Percentiles rank a stretch among this genome's conserved stretches.
Evolutionary conservation across 2,113 vertebrate species (phyloP).

Genomic region (Sapayoa aenigma): DNA sequence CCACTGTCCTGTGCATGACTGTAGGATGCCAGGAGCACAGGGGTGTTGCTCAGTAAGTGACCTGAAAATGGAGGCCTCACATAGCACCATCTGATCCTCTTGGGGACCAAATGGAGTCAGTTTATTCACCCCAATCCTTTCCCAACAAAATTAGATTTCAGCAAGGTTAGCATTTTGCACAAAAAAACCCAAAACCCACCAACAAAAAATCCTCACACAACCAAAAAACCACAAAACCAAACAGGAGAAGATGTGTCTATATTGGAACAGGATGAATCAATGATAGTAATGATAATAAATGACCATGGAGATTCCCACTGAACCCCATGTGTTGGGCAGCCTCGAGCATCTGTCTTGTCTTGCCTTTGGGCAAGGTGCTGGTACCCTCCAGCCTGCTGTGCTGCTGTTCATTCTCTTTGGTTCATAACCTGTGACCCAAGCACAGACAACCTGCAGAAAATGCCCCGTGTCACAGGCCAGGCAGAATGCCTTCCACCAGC

Average conservation of each 20-base stretch:
- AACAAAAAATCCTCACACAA: too few species aligned
- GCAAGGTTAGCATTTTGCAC: not conserved
- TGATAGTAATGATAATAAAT: not conserved
- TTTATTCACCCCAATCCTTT: not conserved
- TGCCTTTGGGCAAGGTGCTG: not conserved
- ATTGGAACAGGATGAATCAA: not conserved
- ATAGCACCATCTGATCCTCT: not conserved
- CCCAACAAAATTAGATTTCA: not conserved
- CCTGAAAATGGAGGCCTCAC: not conserved
- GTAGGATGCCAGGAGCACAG: not conserved
- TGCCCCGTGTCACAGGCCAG: not conserved
- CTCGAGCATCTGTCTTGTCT: not conserved
- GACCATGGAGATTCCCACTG: not conserved
- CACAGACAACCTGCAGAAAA: not conserved
- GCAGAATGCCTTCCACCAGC: not conserved
- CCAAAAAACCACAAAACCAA: too few species aligned
- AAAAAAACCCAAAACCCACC: not conserved
- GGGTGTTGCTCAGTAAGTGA: not conserved
- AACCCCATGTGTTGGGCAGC: not conserved
- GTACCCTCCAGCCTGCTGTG: not conserved
- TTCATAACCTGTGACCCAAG: not conserved
- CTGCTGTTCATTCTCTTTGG: not conserved
- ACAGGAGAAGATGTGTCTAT: not conserved
- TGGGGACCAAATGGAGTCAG: not conserved
- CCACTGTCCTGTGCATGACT: not conserved